Percentiles rank a stretch among this genome's conserved stretches.
These are phyloP conservation scores for Latrodectus hesperus DNA, from an alignment of 2,888 invertebrate species.

Conservation along the genomic window DNA sequence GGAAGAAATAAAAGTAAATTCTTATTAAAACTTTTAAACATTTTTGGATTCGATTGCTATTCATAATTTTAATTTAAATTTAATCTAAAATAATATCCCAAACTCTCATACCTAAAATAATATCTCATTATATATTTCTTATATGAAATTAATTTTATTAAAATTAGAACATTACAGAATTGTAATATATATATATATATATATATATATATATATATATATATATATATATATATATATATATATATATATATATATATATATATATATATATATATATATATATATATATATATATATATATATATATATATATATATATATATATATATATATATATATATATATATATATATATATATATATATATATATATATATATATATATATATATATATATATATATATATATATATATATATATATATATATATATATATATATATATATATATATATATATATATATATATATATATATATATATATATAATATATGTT, in stretches of 20 bases:
- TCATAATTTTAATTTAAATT: too few relatives aligned
- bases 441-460: slow-evolving; percentile 17
- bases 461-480: slow-evolving; percentile 17
- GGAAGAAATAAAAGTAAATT: too few relatives aligned
- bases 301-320: slow-evolving; percentile 17
- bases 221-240: slow-evolving; percentile 17
- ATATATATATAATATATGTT: neutral
- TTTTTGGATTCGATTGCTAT: too few relatives aligned
- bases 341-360: slow-evolving; percentile 17
- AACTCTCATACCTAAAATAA: too few relatives aligned
- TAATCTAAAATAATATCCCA: too few relatives aligned
- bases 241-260: slow-evolving; percentile 17
- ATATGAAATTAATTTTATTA: neutral
- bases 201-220: slow-evolving; percentile 17
- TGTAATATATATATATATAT: slow-evolving; percentile 6
- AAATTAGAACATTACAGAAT: neutral
- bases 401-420: slow-evolving; percentile 17
- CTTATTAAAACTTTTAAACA: too few relatives aligned
- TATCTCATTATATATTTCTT: neutral
- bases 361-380: slow-evolving; percentile 17
- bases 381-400: slow-evolving; percentile 2
- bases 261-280: slow-evolving; percentile 12
- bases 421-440: slow-evolving; percentile 17
- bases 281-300: slow-evolving; percentile 3
- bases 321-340: slow-evolving; percentile 17